phyloP scores from a whole-genome alignment of 2,797 vertebrate genomes.

The Margarornis squamiger region DNA sequence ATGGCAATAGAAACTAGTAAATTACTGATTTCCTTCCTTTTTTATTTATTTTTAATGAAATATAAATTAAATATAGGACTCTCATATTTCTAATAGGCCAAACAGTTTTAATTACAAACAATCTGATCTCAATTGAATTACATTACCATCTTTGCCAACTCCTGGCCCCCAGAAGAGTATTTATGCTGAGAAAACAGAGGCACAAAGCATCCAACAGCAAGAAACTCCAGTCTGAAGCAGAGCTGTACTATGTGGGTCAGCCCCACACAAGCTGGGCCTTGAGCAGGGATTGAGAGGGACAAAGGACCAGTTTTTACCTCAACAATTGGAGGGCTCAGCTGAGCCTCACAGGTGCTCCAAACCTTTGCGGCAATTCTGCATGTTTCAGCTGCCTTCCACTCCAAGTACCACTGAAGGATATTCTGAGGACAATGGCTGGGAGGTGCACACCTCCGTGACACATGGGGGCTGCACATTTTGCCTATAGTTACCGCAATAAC shows the following conservation, averaged over 20 bases:
- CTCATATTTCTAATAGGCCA: background rate
- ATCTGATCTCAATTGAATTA: background rate
- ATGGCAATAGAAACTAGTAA: conserved; percentile 8
- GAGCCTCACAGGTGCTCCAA: background rate
- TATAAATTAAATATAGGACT: background rate
- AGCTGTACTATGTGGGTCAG: background rate
- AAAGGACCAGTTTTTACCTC: background rate
- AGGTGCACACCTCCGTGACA: background rate
- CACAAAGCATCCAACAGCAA: background rate
- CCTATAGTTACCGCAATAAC: background rate
- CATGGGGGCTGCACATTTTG: rapidly evolving
- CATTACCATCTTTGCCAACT: background rate
- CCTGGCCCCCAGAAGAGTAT: background rate
- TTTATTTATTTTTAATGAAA: background rate
- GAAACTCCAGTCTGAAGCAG: background rate
- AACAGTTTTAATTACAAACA: conserved; percentile 19
- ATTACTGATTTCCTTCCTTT: background rate
- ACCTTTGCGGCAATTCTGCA: background rate
- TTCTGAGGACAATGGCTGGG: background rate
- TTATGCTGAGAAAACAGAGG: background rate
- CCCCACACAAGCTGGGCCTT: background rate
- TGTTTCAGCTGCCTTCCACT: background rate
- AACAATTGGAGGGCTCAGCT: background rate
- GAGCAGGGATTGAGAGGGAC: background rate
- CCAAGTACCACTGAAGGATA: background rate